Conservation (phyloP, 2,113 vertebrate genomes). For the Felis catus region DNA sequence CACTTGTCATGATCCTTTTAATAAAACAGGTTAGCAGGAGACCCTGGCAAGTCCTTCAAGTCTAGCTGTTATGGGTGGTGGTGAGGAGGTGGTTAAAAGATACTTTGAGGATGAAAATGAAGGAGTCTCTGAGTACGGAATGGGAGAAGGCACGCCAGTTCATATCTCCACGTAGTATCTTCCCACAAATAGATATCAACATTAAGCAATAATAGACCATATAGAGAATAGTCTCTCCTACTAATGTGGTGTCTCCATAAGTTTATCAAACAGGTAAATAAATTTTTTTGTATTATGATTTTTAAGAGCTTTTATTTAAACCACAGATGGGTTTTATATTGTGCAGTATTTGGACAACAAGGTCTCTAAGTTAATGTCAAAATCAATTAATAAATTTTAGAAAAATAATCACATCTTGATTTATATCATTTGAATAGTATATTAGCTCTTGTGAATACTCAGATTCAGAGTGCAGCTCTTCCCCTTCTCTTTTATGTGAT, state of each 20-base stretch:
- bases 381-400: neutral
- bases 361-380: neutral
- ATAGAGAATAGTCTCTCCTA: neutral
- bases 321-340: neutral
- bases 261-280: neutral
- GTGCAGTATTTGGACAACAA: neutral
- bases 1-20: neutral
- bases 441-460: neutral
- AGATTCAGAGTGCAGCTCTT: neutral
- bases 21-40: neutral
- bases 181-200: neutral
- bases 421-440: neutral
- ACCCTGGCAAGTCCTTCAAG: neutral
- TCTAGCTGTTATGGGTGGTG: neutral
- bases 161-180: neutral
- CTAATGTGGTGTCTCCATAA: neutral
- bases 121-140: neutral
- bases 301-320: conserved; percentile 14
- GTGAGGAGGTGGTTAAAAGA: neutral
- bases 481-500: neutral
- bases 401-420: neutral
- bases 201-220: neutral
- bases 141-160: neutral
- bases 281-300: neutral
- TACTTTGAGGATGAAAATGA: neutral